Evolutionary conservation across 1,140 invertebrate species (phyloP).

Genomic region (Drosophila pectinifera): DNA sequence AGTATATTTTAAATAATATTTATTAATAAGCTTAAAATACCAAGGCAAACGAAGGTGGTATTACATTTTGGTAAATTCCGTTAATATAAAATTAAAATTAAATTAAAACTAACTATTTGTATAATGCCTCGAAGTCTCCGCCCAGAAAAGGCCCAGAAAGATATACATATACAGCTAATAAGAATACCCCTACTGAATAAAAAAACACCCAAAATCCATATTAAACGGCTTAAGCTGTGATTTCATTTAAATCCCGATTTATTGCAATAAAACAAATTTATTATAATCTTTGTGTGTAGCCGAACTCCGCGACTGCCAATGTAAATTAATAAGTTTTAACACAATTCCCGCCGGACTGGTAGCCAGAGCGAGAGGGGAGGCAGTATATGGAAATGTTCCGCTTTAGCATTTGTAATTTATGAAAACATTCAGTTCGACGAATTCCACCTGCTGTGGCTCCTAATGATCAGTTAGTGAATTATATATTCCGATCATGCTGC

Average conservation of each 20-base stretch:
- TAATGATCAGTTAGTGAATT: constrained; percentile 75
- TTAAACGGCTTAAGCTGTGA: constrained; percentile 49
- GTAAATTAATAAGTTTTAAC: constrained; percentile 70
- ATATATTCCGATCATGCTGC: constrained; percentile 71
- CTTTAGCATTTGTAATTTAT: constrained; percentile 67
- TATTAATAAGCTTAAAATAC: too few species aligned
- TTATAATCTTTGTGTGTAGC: constrained; percentile 54
- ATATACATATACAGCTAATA: not conserved
- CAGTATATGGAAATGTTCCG: constrained; percentile 58
- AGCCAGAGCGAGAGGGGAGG: not conserved
- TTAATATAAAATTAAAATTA: too few species aligned
- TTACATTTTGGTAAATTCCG: too few species aligned
- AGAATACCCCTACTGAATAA: constrained; percentile 9
- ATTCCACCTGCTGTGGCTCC: constrained; percentile 77
- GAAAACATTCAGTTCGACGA: constrained; percentile 57
- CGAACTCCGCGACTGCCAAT: constrained; percentile 32
- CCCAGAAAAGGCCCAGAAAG: too few species aligned
- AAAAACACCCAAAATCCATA: constrained; percentile 36
- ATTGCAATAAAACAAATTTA: constrained; percentile 72
- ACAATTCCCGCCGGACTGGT: constrained; percentile 59
- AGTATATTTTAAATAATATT: too few species aligned
- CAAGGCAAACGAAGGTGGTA: too few species aligned
- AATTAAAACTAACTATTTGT: too few species aligned
- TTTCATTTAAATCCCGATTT: constrained; percentile 74
- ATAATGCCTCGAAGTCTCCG: too few species aligned